Evolutionary conservation across 2,113 vertebrate species (phyloP), one percentile per base, ranked within the genome.

Genomic region (Heterotilapia buettikoferi): DNA sequence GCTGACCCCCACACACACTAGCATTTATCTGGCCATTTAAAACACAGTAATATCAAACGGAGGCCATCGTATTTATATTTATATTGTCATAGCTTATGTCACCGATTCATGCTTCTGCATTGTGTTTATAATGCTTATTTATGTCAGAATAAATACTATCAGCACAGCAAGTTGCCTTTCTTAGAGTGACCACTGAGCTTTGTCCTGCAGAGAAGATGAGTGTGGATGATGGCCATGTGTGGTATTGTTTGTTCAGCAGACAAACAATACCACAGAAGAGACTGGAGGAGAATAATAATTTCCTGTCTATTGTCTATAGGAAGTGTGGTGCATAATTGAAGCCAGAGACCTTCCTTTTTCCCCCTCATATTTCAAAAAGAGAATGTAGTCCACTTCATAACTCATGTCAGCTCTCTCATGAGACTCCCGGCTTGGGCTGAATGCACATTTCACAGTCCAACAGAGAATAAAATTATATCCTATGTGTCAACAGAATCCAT

Each of bases 261-360:
- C 33, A 56, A 73, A 84, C 59, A 63, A 45, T 2, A 31, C 38
- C 12, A 13, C 2, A 56, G 66, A 18, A 19, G 40, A 87, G 36
- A 76, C 89, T 14, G 63, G 31, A 73, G 21, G 66, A 71, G 82
- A 90, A 82, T 81, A 83, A 92, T 86, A 26, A 71, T 71, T 90
- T 88, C 80, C 83, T 82, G 73, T 84, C 79, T 82, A 47, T 38
- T 47, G 86, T 82, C 45, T 54, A 19, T 82, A 83, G 84, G 68
- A 91, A 89, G 68, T 80, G 83, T 80, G 80, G 57, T 4, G 19
- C 52, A 71, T 91, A 89, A 92, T 83, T 79, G 61, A 89, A 92
- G 85, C 81, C 88, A 92, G 89, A 88, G 29, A 84, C 54, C 43
- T 73, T 83, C 43, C 82, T 85, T 53, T 24, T 45, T 31, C 0